phyloP scores from a whole-genome alignment of 2,113 vertebrate genomes.

The Gobio gobio region DNA sequence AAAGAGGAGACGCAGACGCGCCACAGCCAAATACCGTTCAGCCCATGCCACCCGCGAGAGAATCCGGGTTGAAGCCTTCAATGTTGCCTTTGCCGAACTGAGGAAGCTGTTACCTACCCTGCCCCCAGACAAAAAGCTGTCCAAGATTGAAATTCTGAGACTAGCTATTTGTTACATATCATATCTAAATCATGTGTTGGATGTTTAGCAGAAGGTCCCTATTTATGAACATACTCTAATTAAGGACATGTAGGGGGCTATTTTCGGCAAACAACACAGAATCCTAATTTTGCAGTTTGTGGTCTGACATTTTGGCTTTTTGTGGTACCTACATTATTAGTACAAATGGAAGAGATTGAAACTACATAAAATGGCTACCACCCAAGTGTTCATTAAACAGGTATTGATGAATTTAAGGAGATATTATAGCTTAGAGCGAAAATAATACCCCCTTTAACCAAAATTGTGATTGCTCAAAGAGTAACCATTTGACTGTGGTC shows the following conservation, averaged over 20 bases:
- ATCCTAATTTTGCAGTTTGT: conserved; percentile 36
- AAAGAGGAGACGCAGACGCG: conserved; percentile 83
- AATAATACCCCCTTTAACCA: conserved; percentile 25
- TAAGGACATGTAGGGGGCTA: background rate
- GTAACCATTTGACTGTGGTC: conserved; percentile 50
- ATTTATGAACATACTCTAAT: background rate
- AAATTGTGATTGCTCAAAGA: conserved; percentile 52
- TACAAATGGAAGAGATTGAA: background rate
- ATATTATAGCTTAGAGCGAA: conserved; percentile 33
- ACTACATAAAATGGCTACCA: conserved; percentile 9
- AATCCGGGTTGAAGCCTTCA: conserved; percentile 82
- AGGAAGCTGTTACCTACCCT: conserved; percentile 82
- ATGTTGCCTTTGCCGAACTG: conserved; percentile 80
- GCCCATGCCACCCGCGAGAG: conserved; percentile 77
- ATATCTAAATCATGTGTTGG: conserved; percentile 86
- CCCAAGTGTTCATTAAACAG: conserved; percentile 44
- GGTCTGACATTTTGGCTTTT: background rate
- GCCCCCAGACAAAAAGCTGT: conserved; percentile 85
- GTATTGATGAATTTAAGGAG: conserved; percentile 23
- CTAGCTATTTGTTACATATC: conserved; percentile 88
- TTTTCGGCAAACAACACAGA: background rate
- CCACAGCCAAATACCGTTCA: conserved; percentile 79
- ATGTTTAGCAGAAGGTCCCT: conserved; percentile 73
- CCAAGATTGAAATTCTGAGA: conserved; percentile 85
- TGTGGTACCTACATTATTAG: background rate